Percentiles rank a stretch among this genome's conserved stretches.
Conservation (phyloP, 2,113 vertebrate genomes). For the Thamnophis sirtalis region DNA sequence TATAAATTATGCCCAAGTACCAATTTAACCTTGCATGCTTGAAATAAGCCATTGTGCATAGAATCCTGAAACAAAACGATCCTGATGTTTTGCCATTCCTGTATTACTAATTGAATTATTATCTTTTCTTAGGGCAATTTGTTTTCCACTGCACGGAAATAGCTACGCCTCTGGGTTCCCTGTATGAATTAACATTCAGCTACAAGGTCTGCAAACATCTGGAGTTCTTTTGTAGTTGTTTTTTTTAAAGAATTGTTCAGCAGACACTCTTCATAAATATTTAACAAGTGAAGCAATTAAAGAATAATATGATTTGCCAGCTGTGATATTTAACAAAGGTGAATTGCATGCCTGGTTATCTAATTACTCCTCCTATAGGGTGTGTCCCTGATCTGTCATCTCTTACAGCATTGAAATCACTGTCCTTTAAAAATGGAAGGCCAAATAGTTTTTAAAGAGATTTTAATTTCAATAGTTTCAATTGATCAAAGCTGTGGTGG, state of each 20-base stretch:
- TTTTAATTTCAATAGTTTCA: not conserved
- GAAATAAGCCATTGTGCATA: not conserved
- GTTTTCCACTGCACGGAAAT: constrained; percentile 16
- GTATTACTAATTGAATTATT: not conserved
- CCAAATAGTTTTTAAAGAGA: not conserved
- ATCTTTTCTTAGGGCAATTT: not conserved
- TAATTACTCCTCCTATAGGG: not conserved
- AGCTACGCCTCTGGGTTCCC: not conserved
- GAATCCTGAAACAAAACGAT: not conserved
- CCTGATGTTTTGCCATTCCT: not conserved
- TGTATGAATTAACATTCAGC: constrained; percentile 18
- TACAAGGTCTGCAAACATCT: constrained; percentile 1
- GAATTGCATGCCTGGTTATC: constrained; percentile 6
- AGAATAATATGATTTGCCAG: constrained; percentile 12
- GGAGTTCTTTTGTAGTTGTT: not conserved
- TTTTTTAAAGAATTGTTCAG: not conserved
- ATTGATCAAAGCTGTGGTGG: not conserved
- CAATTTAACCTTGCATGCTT: not conserved
- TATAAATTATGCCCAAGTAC: not conserved
- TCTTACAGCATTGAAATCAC: not conserved
- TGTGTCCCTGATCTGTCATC: not conserved
- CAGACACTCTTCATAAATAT: constrained; percentile 25
- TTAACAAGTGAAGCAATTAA: constrained; percentile 39
- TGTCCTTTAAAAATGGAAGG: not conserved
- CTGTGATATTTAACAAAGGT: not conserved